Conservation (phyloP, 2,113 vertebrate species). For the Macroglossus sobrinus region DNA sequence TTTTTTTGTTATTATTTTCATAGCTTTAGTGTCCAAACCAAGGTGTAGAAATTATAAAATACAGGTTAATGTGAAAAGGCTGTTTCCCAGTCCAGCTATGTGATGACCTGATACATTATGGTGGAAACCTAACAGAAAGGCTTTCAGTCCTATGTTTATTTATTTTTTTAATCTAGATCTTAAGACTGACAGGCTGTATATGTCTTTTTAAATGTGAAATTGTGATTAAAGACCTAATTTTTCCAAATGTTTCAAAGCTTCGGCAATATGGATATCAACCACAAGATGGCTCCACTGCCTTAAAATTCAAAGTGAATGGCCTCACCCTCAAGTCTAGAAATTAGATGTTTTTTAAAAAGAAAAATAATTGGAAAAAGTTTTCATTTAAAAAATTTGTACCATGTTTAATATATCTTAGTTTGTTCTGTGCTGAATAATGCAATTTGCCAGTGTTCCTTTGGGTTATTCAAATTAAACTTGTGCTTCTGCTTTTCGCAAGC, state of each 20-base stretch:
- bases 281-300: slow-evolving; percentile 82
- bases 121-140: neutral
- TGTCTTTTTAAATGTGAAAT: neutral
- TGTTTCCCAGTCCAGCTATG: neutral
- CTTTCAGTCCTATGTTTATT: neutral
- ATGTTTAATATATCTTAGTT: neutral
- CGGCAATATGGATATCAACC: slow-evolving; percentile 64
- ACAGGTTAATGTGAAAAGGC: neutral
- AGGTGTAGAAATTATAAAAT: neutral
- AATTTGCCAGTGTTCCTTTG: neutral
- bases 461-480: slow-evolving; percentile 15
- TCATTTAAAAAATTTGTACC: neutral
- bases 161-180: neutral
- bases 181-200: neutral
- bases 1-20: slow-evolving; percentile 8
- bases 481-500: neutral
- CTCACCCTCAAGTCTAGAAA: neutral
- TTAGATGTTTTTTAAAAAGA: neutral
- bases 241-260: neutral
- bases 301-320: slow-evolving; percentile 40
- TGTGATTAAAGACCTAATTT: neutral
- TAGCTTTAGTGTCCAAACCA: neutral
- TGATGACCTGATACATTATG: neutral
- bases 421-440: neutral
- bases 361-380: slow-evolving; percentile 34